Base-by-base conservation (phyloP, 2,888 invertebrate species). In the Elysia crispata region DNA sequence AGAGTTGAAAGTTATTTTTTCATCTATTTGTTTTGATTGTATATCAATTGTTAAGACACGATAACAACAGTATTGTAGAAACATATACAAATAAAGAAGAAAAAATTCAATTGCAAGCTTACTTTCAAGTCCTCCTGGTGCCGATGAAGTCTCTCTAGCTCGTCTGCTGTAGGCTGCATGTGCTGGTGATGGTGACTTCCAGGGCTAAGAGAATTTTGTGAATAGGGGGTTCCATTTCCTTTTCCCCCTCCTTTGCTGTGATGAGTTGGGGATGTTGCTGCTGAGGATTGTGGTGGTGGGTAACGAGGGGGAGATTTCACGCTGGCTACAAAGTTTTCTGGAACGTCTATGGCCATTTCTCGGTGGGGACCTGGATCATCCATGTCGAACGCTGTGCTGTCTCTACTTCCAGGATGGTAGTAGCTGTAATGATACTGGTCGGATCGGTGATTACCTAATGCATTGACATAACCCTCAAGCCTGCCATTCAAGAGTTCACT, bases 271-370 rank as follows among this genome's bases (percentile, higher is more conserved):
- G 77, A 77, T 6, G 64, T 79, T 5, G 25, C 62, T 20, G 78
- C n/a, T 11, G 30, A 8, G 41, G 60, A 49, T 20, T 79, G 76
- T n/a, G 85, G 83, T 11, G 86, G 86, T 13, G 93, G 93, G 81
- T 96, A 97, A 89, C 97, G 94, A 60, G 97, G 97, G 66, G 97
- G 96, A 85, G 97, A 97, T 93, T 97, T 97, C 93, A 96, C 96
- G 90, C 96, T 94, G 86, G 96, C 97, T 90, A 97, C 95, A 94
- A 97, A 97, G 89, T 95, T 96, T 92, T 97, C 97, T 91, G 98
- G 98, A 90, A 98, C 98, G 94, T 98, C 98, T 93, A 98, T 98
- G 92, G 98, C 97, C 97, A 98, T 97, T 95, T 98, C 98, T 92
- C 98, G 95, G 94, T 98, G 98, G 91, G 97, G 96, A 31, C 88